phyloP scores from a whole-genome alignment of 2,888 invertebrate species.

The Plebejus anna region DNA sequence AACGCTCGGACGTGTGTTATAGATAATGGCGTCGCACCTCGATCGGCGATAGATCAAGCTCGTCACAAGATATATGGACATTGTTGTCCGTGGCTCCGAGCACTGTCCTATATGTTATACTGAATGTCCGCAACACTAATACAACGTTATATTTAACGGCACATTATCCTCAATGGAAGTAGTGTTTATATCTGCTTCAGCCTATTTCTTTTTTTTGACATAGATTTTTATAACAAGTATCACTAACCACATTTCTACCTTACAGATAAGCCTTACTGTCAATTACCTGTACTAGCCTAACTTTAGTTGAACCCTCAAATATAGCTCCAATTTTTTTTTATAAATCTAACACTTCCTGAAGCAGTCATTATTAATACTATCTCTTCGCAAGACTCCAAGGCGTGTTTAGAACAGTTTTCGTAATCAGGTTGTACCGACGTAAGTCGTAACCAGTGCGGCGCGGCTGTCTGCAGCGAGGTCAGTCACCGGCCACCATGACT shows the following conservation, averaged over 20 bases:
- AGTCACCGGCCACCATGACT: constrained; percentile 17
- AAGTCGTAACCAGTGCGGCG: constrained; percentile 3
- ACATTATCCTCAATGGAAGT: background rate
- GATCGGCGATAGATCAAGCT: constrained; percentile 60
- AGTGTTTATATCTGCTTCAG: background rate
- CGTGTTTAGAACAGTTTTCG: background rate
- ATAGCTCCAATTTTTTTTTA: too few species aligned
- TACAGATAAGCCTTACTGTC: too few species aligned
- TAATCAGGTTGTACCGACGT: constrained; percentile 5
- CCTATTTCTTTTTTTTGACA: background rate
- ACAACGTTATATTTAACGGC: background rate
- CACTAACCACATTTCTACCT: too few species aligned
- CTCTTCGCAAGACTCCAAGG: background rate
- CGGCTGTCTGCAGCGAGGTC: background rate
- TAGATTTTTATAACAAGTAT: background rate
- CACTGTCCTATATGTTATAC: constrained; percentile 37
- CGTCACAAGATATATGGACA: constrained; percentile 59
- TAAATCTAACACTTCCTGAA: background rate
- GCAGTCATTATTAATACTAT: background rate
- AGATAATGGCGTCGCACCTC: constrained; percentile 48
- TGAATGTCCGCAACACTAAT: constrained; percentile 28
- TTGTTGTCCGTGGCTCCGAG: constrained; percentile 54
- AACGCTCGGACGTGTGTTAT: constrained; percentile 39
- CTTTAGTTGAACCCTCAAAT: too few species aligned
- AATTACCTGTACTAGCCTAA: too few species aligned